A percentile compares a stretch with the other conserved stretches of the same genome.
phyloP scores from a whole-genome alignment of 2,888 invertebrate genomes.

The Arge pagana region DNA sequence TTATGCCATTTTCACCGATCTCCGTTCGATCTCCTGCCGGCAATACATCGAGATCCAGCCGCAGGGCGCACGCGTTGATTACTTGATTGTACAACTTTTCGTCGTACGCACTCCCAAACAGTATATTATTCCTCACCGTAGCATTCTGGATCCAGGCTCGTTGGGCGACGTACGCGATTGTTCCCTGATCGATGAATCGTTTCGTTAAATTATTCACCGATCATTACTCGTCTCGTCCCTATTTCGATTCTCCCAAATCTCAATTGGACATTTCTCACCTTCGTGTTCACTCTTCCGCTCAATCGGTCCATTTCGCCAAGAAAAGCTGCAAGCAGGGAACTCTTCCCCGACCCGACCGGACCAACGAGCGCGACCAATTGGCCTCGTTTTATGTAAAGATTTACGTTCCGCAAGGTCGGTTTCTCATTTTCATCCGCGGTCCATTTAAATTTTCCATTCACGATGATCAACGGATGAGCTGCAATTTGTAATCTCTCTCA shows the following conservation, averaged over 20 bases:
- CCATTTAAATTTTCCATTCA: slow-evolving; percentile 91
- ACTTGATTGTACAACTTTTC: slow-evolving; percentile 76
- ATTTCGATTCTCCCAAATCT: too few relatives aligned
- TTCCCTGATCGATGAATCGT: slow-evolving; percentile 62
- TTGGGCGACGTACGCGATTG: slow-evolving; percentile 85
- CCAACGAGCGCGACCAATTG: slow-evolving; percentile 85
- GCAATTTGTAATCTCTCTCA: too few relatives aligned
- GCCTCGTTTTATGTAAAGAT: slow-evolving; percentile 69
- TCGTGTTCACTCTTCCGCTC: slow-evolving; percentile 78
- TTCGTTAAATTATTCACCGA: too few relatives aligned
- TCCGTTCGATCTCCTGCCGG: slow-evolving; percentile 97
- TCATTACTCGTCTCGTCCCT: too few relatives aligned
- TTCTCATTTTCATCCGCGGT: slow-evolving; percentile 67
- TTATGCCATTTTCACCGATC: slow-evolving; percentile 95
- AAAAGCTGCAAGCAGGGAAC: slow-evolving; percentile 84
- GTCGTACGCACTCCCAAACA: slow-evolving; percentile 82
- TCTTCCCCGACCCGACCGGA: slow-evolving; percentile 86
- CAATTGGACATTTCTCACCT: slow-evolving; percentile 41
- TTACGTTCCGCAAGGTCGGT: slow-evolving; percentile 75
- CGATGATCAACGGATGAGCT: slow-evolving; percentile 81
- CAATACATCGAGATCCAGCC: slow-evolving; percentile 89
- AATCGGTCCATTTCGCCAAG: slow-evolving; percentile 90
- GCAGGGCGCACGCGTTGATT: slow-evolving; percentile 88
- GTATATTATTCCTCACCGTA: slow-evolving; percentile 88
- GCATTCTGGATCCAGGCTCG: slow-evolving; percentile 99